phyloP scores from a whole-genome alignment of 2,113 vertebrate genomes.

The Heptranchias perlo region DNA sequence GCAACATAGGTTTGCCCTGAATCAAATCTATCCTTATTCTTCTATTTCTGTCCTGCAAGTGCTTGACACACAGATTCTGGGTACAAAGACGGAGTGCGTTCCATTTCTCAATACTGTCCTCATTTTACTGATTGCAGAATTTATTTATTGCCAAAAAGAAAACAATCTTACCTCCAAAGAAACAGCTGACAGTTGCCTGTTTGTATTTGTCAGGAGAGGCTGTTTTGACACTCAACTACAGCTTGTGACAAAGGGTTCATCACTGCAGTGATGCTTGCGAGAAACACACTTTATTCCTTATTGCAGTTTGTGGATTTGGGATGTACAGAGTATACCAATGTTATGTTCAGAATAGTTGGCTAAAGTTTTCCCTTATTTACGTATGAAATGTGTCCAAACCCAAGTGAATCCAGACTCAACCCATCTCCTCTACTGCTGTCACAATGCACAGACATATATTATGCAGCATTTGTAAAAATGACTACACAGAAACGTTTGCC shows the following conservation, averaged over 20 bases:
- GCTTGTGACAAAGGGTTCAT: neutral
- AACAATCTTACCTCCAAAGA: neutral
- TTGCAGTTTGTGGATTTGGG: neutral
- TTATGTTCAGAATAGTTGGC: neutral
- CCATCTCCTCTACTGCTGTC: neutral
- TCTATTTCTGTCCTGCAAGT: neutral
- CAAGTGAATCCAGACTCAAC: neutral
- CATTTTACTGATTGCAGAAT: neutral
- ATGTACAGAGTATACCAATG: neutral
- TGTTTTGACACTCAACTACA: neutral
- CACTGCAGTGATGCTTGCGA: neutral
- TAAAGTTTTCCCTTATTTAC: neutral
- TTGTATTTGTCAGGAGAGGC: neutral
- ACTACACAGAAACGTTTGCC: neutral
- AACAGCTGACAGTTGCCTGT: neutral
- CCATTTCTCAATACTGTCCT: neutral
- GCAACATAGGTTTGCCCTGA: neutral
- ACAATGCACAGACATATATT: neutral
- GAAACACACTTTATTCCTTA: neutral
- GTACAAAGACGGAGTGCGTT: neutral
- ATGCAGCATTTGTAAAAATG: neutral
- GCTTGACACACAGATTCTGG: neutral
- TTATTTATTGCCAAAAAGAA: neutral
- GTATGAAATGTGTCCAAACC: neutral
- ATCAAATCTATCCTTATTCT: neutral